A percentile compares a stretch with the other conserved stretches of the same genome.
Conservation (phyloP, 1,140 invertebrate genomes). For the Bursaphelenchus mucronatus region DNA sequence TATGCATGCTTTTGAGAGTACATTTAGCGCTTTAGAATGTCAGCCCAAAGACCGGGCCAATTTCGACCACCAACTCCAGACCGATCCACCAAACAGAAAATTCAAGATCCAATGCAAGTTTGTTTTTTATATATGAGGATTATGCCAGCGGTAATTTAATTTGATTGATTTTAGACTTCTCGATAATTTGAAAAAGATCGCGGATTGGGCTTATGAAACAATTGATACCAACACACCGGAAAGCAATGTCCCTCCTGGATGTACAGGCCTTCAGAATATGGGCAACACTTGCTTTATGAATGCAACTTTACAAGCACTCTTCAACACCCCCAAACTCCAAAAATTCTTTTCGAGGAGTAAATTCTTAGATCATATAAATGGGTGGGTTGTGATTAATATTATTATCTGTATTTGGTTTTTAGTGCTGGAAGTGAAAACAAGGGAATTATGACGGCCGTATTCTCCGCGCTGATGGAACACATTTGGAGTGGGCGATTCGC, state of each 20-base stretch:
- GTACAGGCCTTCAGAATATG: conserved; percentile 72
- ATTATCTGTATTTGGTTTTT: too few species aligned
- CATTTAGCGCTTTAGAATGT: too few species aligned
- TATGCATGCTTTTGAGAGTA: too few species aligned
- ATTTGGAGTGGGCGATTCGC: too few species aligned
- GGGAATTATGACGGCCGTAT: too few species aligned
- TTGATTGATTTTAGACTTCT: not conserved
- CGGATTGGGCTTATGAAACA: not conserved
- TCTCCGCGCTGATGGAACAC: too few species aligned
- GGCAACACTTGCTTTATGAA: conserved; percentile 87
- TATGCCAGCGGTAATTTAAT: not conserved
- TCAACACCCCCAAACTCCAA: conserved; percentile 19
- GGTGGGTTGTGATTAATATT: conserved; percentile 10
- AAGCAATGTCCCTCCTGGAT: conserved; percentile 1
- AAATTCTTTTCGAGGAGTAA: conserved; percentile 13
- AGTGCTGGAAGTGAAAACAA: too few species aligned
- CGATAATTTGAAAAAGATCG: not conserved
- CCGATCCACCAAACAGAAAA: not conserved
- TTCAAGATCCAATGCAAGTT: not conserved
- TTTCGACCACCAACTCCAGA: not conserved
- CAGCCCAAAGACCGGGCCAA: too few species aligned
- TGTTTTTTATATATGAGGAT: not conserved
- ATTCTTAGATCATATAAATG: conserved; percentile 15
- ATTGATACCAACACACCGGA: not conserved
- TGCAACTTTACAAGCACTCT: conserved; percentile 75